Conservation (phyloP, 2,113 vertebrate species). For the Sula dactylatra region DNA sequence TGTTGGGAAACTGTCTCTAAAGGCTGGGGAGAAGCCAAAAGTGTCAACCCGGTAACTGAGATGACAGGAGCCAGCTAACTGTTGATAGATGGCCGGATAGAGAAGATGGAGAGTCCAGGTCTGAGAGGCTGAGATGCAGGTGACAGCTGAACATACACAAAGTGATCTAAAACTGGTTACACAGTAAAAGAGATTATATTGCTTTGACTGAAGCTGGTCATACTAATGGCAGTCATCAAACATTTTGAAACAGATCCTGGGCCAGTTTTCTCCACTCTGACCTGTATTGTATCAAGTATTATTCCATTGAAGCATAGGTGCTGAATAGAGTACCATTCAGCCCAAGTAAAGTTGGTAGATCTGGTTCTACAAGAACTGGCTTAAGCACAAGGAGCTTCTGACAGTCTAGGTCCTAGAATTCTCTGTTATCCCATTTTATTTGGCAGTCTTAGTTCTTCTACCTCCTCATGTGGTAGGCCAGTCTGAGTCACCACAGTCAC, state of each 20-base stretch:
- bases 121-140: background rate
- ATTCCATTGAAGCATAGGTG: background rate
- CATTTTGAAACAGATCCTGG: background rate
- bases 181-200: background rate
- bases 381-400: background rate
- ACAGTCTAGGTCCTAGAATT: background rate
- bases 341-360: background rate
- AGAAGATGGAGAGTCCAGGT: background rate
- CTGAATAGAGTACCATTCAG: background rate
- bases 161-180: background rate
- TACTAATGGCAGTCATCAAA: background rate
- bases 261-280: background rate
- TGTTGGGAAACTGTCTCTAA: background rate
- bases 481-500: conserved; percentile 77
- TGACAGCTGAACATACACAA: background rate
- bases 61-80: background rate
- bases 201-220: background rate
- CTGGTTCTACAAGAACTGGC: background rate
- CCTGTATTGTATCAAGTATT: background rate
- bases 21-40: background rate
- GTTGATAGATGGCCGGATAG: background rate
- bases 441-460: background rate
- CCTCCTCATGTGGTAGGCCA: conserved; percentile 50
- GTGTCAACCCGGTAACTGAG: background rate
- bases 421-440: background rate